Percentiles rank a stretch among this genome's conserved stretches.
Evolutionary conservation across 2,797 vertebrate species (phyloP).

Genomic region (Myotis pilosus): DNA sequence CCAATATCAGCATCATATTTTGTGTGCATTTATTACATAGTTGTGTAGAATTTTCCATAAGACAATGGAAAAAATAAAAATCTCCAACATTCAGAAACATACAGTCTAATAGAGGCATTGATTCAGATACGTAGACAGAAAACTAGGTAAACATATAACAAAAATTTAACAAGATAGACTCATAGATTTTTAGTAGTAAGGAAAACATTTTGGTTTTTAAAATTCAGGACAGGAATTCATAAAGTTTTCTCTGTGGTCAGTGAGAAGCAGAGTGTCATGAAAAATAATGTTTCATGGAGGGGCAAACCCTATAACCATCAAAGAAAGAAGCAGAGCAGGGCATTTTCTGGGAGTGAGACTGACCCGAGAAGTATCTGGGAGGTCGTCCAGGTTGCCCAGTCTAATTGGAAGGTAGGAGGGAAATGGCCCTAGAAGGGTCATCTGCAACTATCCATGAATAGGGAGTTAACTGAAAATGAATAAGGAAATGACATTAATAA

Average conservation of each 20-base stretch:
- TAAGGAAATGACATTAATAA: background rate
- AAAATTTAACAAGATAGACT: background rate
- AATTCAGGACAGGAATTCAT: background rate
- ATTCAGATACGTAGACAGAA: conserved; percentile 19
- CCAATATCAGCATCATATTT: background rate
- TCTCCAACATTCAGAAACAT: background rate
- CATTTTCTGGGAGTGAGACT: background rate
- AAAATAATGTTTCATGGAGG: background rate
- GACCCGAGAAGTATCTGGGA: background rate
- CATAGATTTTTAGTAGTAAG: background rate
- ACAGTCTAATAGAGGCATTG: background rate
- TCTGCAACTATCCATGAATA: background rate
- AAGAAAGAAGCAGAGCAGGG: background rate
- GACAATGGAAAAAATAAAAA: conserved; percentile 26
- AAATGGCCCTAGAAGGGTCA: background rate
- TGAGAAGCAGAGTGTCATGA: background rate
- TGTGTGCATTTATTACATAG: background rate
- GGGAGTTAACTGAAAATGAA: background rate
- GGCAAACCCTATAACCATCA: background rate
- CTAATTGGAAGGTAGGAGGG: background rate
- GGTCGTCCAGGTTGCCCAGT: background rate
- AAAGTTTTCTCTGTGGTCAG: background rate
- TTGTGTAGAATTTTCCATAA: background rate
- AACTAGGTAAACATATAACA: background rate
- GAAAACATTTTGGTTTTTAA: background rate